Evolutionary conservation across 2,888 invertebrate species (phyloP).

Genomic region (Xanthorhoe spadicearia): DNA sequence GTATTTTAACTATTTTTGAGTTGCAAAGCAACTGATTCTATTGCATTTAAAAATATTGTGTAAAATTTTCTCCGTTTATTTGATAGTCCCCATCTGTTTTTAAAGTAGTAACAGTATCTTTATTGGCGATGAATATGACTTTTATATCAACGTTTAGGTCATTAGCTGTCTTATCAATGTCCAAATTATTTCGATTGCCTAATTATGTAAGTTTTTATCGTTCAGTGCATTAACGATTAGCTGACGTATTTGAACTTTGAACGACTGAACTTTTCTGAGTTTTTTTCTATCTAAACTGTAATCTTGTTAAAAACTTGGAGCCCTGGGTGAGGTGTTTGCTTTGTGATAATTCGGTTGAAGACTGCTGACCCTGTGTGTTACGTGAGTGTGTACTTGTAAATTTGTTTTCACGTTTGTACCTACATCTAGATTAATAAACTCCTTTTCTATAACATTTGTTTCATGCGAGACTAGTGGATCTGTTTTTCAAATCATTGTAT

Average conservation of each 20-base stretch:
- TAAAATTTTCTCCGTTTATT: background rate
- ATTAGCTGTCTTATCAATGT: slow-evolving; percentile 19
- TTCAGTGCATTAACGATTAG: background rate
- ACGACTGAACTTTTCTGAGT: background rate
- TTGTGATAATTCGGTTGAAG: slow-evolving; percentile 80
- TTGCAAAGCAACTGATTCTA: background rate
- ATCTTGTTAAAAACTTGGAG: slow-evolving; percentile 50
- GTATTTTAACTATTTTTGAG: background rate
- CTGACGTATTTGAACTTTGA: background rate
- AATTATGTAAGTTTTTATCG: slow-evolving; percentile 14
- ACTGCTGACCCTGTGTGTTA: slow-evolving; percentile 77
- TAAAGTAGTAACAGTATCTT: background rate
- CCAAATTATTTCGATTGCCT: slow-evolving; percentile 11
- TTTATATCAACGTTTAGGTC: slow-evolving; percentile 12
- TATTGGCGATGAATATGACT: slow-evolving; percentile 9
- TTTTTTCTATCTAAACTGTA: background rate
- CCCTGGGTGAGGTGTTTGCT: slow-evolving; percentile 66
- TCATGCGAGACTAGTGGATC: slow-evolving; percentile 37
- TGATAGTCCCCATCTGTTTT: background rate
- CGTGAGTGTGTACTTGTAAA: slow-evolving; percentile 70
- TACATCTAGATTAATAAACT: slow-evolving; percentile 62
- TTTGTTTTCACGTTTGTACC: slow-evolving; percentile 69
- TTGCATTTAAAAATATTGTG: no score
- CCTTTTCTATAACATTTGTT: slow-evolving; percentile 41
- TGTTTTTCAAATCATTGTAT: background rate